Conservation (phyloP, 2,113 vertebrate species). For the Albula glossodonta region DNA sequence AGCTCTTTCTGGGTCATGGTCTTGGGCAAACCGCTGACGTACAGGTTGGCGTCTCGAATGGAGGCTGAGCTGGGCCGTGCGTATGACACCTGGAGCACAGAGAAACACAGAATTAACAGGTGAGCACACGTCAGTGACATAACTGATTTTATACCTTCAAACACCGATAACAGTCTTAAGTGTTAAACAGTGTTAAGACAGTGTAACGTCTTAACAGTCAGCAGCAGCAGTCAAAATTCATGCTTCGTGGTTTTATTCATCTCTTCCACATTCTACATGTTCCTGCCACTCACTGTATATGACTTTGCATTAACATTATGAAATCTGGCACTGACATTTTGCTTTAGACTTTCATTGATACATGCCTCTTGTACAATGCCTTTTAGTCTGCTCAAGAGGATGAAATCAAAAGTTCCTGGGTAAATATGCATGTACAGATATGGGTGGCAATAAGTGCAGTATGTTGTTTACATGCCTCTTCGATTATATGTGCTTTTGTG, state of each 20-base stretch:
- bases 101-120: not conserved
- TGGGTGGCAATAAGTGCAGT: too few species aligned
- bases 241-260: too few species aligned
- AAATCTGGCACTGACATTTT: slow-evolving; percentile 9
- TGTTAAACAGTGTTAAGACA: too few species aligned
- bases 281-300: too few species aligned
- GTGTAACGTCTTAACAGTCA: too few species aligned
- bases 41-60: slow-evolving; percentile 97
- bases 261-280: too few species aligned
- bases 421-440: not conserved
- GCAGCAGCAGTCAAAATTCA: too few species aligned
- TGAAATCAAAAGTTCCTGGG: not conserved
- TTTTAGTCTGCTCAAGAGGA: not conserved
- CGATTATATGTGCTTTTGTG: too few species aligned
- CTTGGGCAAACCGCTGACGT: slow-evolving; percentile 98
- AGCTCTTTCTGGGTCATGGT: slow-evolving; percentile 99
- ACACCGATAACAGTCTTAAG: not conserved
- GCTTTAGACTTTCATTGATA: not conserved
- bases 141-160: too few species aligned
- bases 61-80: slow-evolving; percentile 98
- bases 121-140: not conserved
- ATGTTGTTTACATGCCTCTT: too few species aligned
- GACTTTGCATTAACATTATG: not conserved
- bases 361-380: not conserved
- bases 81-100: slow-evolving; percentile 85